These are phyloP conservation scores for Temnothorax longispinosus DNA, from an alignment of 1,140 invertebrate species.

Conservation along the genomic window DNA sequence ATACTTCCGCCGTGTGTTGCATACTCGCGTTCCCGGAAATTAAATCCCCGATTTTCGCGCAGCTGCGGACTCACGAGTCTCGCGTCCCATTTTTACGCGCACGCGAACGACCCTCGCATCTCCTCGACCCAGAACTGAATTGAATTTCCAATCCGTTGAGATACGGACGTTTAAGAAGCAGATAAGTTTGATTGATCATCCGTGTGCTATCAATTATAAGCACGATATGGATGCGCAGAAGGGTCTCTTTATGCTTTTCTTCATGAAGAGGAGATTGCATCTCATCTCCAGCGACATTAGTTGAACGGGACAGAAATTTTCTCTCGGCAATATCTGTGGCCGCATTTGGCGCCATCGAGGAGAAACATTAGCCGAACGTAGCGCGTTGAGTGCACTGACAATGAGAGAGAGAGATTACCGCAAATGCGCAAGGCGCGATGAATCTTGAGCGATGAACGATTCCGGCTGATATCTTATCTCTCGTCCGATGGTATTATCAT, in stretches of 20 bases:
- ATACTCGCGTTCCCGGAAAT: constrained; percentile 12
- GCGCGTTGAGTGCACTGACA: not conserved
- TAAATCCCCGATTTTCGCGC: constrained; percentile 40
- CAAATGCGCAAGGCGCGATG: not conserved
- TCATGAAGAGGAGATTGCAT: not conserved
- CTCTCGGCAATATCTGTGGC: not conserved
- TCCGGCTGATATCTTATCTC: constrained; percentile 36
- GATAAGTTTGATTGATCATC: not conserved
- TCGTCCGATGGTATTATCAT: not conserved
- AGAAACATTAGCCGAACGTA: not conserved
- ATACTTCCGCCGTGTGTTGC: constrained; percentile 17
- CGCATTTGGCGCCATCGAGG: not conserved
- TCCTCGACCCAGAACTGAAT: not conserved
- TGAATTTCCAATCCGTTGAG: not conserved
- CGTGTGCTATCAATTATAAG: not conserved
- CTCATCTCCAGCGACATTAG: not conserved
- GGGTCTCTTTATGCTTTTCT: not conserved
- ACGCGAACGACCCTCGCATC: not conserved
- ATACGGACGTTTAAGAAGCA: not conserved
- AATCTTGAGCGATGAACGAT: not conserved
- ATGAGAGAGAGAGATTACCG: not conserved
- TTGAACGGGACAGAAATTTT: not conserved
- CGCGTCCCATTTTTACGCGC: not conserved
- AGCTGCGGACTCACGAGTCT: constrained; percentile 4
- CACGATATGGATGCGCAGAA: not conserved